Base-by-base conservation (phyloP, 1,140 invertebrate genomes). In the Dermatophagoides farinae region DNA sequence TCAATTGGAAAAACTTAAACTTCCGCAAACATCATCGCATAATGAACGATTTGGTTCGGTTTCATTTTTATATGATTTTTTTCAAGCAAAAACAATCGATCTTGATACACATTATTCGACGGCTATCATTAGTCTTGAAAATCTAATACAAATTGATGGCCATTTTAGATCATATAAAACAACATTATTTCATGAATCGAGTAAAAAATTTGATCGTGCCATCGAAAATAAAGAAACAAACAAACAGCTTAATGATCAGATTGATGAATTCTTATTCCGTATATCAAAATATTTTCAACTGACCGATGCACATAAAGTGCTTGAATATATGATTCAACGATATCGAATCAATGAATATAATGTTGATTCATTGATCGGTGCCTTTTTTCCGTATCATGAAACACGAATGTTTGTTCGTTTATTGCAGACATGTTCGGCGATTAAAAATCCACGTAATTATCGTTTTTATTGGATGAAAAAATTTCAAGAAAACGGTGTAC, bases 261-360 rank as follows among this genome's bases (percentile, higher is more conserved):
- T 97, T n/a, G 76, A 79, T 53, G 80, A 82, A 61, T 95, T 93
- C 74, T 70, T 95, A 0, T 70, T 83, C 41, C 10, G 44, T 18
- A 72, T 82, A 41, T 87, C 88, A 0, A 90, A 90, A 6, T 93
- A 90, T 71, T 82, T 95, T 66, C 70, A 88, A 40, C 70, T 90
- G 0, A 83, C 82, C 68, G 79, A 84, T 14, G 78, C 88, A 11
- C 86, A 92, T 60, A 86, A 92, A 77, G 81, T 85, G 22, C 70
- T 96, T 25, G 92, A 96, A 77, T 96, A 90, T 91, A 74, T 97
- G 2, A 79, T 95, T 51, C 78, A 84, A 63, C 76, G 76, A 76
- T 79, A 70, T 71, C 79, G 83, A 51, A 83, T 96, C 62, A 85
- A 96, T 67, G 75, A 84, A 53, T 95, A 83, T 69, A 95, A 95